Percentiles rank a stretch among this genome's conserved stretches.
Evolutionary conservation across 1,140 invertebrate species (phyloP).

Genomic region (Paraescarpia echinospica): DNA sequence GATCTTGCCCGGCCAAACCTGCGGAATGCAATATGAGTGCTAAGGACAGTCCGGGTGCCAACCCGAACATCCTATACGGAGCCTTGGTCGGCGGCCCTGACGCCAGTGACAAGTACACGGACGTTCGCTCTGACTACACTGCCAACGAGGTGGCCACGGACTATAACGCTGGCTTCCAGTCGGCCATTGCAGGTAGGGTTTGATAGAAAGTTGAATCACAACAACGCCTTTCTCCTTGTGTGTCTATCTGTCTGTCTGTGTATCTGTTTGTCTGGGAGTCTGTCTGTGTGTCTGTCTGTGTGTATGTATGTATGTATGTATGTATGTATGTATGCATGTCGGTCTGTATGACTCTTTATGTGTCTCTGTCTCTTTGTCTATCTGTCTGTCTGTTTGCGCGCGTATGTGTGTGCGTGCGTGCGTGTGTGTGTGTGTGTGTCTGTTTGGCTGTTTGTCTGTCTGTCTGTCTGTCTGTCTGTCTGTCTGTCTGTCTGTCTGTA

Average conservation of each 20-base stretch:
- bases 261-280: not conserved
- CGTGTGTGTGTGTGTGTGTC: not conserved
- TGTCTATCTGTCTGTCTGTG: not conserved
- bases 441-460: no score
- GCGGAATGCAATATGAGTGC: slow-evolving; percentile 65
- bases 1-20: slow-evolving; percentile 59
- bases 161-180: slow-evolving; percentile 50
- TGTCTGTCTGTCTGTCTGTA: no score
- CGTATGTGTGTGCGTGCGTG: no score
- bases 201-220: not conserved
- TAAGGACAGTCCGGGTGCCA: slow-evolving; percentile 51
- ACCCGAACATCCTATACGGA: slow-evolving; percentile 45
- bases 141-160: slow-evolving; percentile 48
- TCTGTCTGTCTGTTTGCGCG: no score
- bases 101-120: slow-evolving; percentile 40
- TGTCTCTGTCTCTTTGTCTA: no score
- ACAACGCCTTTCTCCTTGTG: not conserved
- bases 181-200: slow-evolving; percentile 16
- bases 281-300: no score
- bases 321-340: no score
- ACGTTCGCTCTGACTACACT: slow-evolving; percentile 41
- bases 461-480: no score
- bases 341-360: no score
- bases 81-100: slow-evolving; percentile 52
- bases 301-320: no score